Evolutionary conservation across 2,797 vertebrate species (phyloP).

Genomic region (Acrossocheilus wenchowensis): DNA sequence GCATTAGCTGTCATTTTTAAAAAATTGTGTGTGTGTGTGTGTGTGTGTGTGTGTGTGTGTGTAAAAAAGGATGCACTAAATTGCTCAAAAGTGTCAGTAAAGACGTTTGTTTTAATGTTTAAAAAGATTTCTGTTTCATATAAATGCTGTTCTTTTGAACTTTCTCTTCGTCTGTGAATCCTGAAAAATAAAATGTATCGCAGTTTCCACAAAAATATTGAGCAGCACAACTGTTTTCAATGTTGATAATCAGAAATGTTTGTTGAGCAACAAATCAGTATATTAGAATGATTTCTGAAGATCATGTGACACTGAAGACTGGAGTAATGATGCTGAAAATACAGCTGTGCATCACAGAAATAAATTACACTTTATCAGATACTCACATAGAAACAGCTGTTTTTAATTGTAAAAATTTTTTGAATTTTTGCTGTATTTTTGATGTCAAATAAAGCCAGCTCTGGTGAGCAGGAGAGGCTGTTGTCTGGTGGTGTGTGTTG

Average conservation of each 20-base stretch:
- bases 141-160: too few relatives aligned
- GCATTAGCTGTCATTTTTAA: too few relatives aligned
- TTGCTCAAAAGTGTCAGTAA: too few relatives aligned
- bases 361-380: neutral
- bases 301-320: neutral
- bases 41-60: too few relatives aligned
- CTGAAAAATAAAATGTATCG: too few relatives aligned
- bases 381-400: neutral
- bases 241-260: neutral
- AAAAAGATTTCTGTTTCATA: too few relatives aligned
- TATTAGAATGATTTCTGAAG: neutral
- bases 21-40: too few relatives aligned
- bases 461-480: neutral
- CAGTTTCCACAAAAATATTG: neutral
- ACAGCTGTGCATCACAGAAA: neutral
- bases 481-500: too few relatives aligned
- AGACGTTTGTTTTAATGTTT: too few relatives aligned
- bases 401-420: neutral
- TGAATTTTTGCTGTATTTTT: neutral
- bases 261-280: neutral
- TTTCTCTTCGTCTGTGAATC: too few relatives aligned
- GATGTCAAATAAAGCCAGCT: neutral
- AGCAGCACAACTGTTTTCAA: neutral
- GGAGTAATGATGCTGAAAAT: neutral
- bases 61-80: too few relatives aligned